Conservation (phyloP, 2,113 vertebrate genomes). For the Mastomys coucha region DNA sequence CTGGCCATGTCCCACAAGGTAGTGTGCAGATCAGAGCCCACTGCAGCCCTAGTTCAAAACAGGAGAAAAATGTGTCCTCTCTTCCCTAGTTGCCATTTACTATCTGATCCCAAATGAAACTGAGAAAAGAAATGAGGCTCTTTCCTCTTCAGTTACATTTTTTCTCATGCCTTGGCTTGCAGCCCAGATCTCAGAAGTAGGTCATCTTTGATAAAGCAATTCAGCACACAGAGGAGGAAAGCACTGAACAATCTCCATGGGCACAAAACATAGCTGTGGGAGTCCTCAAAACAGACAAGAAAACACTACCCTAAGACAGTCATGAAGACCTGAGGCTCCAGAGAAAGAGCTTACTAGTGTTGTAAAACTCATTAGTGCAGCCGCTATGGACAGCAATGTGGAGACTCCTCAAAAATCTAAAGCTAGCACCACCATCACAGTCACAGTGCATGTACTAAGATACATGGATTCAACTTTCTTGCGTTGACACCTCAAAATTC, state of each 20-base stretch:
- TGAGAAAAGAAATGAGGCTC: not conserved
- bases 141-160: not conserved
- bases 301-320: not conserved
- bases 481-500: not conserved
- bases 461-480: not conserved
- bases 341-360: no score
- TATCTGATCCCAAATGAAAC: conserved; percentile 22
- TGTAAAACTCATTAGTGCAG: not conserved
- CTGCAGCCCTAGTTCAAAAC: not conserved
- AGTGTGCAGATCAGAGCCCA: not conserved
- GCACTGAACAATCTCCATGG: not conserved
- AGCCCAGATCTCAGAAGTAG: conserved; percentile 45
- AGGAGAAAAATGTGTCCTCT: not conserved
- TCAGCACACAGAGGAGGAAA: not conserved
- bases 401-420: not conserved
- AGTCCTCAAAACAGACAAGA: not conserved
- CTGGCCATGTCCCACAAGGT: not conserved
- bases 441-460: not conserved
- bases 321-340: not conserved
- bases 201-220: conserved; percentile 26
- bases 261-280: not conserved
- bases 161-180: not conserved
- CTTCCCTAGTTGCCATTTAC: not conserved
- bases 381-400: not conserved
- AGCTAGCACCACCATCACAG: not conserved